A percentile compares a stretch with the other conserved stretches of the same genome.
These are phyloP conservation scores for Chaetoderma sp. DNA, from an alignment of 2,888 invertebrate genomes.

Conservation along the genomic window DNA sequence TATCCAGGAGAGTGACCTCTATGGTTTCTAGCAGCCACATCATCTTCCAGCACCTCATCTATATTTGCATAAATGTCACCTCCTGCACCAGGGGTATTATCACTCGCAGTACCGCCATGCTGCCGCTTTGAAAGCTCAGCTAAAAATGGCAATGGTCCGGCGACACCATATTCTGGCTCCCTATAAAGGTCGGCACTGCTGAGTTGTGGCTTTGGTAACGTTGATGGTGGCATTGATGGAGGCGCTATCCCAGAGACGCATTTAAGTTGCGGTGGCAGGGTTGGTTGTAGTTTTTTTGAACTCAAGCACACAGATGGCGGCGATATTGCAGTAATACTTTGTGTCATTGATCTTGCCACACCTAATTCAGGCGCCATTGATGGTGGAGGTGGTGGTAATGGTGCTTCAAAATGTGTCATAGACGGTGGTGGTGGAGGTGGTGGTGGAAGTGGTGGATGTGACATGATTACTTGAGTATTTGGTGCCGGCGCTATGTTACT, in stretches of 20 bases:
- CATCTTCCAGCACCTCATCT: not conserved
- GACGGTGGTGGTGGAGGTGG: not conserved
- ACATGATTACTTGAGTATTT: no score
- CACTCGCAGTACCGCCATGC: no score
- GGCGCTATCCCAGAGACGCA: not conserved
- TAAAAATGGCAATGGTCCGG: no score
- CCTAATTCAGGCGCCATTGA: not conserved
- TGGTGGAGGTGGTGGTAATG: not conserved
- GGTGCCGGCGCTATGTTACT: not conserved
- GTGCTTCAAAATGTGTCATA: not conserved
- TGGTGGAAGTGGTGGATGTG: slow-evolving; percentile 3
- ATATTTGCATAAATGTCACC: no score
- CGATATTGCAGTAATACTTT: not conserved
- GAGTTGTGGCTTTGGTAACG: no score
- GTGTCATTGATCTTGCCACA: not conserved
- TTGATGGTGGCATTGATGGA: not conserved
- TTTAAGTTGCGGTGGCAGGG: not conserved
- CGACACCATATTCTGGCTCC: no score
- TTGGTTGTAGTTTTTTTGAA: not conserved
- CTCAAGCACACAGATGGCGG: no score
- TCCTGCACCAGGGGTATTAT: no score
- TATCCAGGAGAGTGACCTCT: no score
- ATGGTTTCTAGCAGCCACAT: not conserved
- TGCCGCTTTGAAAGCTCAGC: no score
- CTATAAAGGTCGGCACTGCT: no score